These are phyloP conservation scores for Lymantria dispar DNA, from an alignment of 2,888 invertebrate species.

Conservation along the genomic window DNA sequence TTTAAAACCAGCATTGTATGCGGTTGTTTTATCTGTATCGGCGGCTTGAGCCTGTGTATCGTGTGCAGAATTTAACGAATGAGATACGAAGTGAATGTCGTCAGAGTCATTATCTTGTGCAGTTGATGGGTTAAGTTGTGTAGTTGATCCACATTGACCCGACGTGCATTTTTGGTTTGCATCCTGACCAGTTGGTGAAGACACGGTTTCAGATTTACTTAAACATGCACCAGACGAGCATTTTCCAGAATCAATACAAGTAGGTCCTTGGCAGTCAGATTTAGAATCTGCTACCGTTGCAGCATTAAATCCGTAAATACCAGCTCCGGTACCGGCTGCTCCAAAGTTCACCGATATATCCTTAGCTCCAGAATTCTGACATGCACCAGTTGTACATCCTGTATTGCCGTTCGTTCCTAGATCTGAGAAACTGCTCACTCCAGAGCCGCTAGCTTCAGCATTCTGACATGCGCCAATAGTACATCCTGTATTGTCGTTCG, in stretches of 20 bases:
- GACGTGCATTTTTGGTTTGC: constrained; percentile 32
- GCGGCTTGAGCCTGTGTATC: constrained; percentile 12
- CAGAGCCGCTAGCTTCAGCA: constrained; percentile 14
- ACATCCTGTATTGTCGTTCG: constrained; percentile 32
- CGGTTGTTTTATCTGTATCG: constrained; percentile 8
- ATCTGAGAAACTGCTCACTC: constrained; percentile 18
- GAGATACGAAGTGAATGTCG: constrained; percentile 22
- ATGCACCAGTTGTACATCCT: constrained; percentile 35
- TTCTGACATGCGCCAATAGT: constrained; percentile 34
- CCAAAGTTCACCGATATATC: constrained; percentile 7
- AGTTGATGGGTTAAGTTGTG: constrained; percentile 4
- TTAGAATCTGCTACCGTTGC: constrained; percentile 30
- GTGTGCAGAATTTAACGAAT: constrained; percentile 9
- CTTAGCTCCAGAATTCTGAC: constrained; percentile 29
- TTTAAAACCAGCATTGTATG: constrained; percentile 5
- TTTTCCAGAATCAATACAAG: constrained; percentile 39
- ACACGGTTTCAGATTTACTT: constrained; percentile 13
- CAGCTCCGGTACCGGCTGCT: not conserved
- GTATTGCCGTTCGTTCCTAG: constrained; percentile 28
- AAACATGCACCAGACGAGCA: constrained; percentile 41
- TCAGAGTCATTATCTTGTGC: constrained; percentile 10
- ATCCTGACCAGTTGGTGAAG: constrained; percentile 13
- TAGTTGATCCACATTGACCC: constrained; percentile 22
- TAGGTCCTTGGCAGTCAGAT: constrained; percentile 41
- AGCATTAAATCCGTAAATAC: constrained; percentile 21